phyloP scores from a whole-genome alignment of 1,140 invertebrate genomes.

The Oryzaephilus surinamensis region DNA sequence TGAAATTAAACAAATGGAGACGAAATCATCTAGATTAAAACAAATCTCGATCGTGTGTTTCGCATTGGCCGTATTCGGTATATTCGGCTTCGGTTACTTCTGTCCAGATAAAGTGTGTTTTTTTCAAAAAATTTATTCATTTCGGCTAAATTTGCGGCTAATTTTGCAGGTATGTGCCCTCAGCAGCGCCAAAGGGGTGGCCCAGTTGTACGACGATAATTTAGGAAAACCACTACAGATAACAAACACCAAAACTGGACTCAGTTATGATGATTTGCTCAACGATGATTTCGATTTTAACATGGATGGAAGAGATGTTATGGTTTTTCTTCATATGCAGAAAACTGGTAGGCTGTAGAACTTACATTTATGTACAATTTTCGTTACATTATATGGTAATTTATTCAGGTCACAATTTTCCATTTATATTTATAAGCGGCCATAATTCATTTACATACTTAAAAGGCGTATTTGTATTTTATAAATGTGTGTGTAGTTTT shows the following conservation, averaged over 20 bases:
- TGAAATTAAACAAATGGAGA: conserved; percentile 68
- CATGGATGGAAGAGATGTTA: conserved; percentile 86
- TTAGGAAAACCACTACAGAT: conserved; percentile 45
- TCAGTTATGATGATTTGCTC: conserved; percentile 72
- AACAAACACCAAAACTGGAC: conserved; percentile 43
- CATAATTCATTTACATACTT: no score
- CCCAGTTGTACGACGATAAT: conserved; percentile 41
- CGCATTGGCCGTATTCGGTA: conserved; percentile 64
- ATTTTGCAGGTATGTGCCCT: conserved; percentile 52
- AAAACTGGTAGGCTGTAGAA: conserved; percentile 87
- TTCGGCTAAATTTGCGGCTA: background rate
- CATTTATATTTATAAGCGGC: no score
- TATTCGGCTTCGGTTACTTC: conserved; percentile 78
- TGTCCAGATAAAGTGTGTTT: conserved; percentile 66
- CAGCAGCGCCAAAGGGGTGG: conserved; percentile 48
- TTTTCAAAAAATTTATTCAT: conserved; percentile 3
- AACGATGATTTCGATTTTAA: conserved; percentile 80
- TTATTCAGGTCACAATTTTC: no score
- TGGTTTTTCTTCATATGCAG: conserved; percentile 98
- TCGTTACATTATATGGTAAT: no score
- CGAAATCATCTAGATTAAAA: conserved; percentile 54
- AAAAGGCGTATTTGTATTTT: no score
- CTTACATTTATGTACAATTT: no score
- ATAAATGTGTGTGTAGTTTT: no score
- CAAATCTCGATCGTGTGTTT: conserved; percentile 68